Evolutionary conservation across 1,140 invertebrate genomes (phyloP), one percentile per base, ranked within the genome.

Genomic region (Monomorium pharaonis): DNA sequence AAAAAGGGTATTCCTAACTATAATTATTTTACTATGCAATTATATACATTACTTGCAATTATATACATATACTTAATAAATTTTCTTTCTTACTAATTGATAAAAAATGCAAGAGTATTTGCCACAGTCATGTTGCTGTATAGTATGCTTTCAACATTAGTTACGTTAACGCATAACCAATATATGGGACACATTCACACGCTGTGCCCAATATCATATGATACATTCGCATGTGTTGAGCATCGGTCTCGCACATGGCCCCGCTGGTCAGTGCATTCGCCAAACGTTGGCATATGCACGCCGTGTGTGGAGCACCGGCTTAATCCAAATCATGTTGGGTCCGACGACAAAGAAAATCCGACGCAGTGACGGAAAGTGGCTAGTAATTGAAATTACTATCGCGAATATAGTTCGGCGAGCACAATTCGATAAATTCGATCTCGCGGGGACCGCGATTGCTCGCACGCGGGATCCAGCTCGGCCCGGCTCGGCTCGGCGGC

Each of bases 351-450:
- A 74, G 77, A 69, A 83, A 74, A 74, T 83, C 37, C 51, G 65
- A 12, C 77, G 77, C 77, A 54, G 27, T 70, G 49, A 56, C 30
- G 78, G 65, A 58, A 83, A 83, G 78, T 83, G 78, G 78, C 54
- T 44, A 44, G 51, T 83, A 83, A 83, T 83, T 83, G 78, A 83
- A 74, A 74, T 83, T 83, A 83, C 67, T 44, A 83, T 58, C 78
- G 78, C 51, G 67, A 83, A 58, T 58, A 74, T 74, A 83, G 78
- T 83, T 83, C 67, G 78, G 18, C 54, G 78, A 33, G 78, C 78
- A 74, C 78, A 51, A 83, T 83, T 83, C 78, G 78, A 83, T 74
- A 83, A 83, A 83, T 58, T 83, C 78, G 78, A 74, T 83, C 78
- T 83, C 78, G 67, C 78, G 78, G 33, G 47, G 33, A 18, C 37